phyloP scores from a whole-genome alignment of 1,140 invertebrate species.

The Argopecten irradians region DNA sequence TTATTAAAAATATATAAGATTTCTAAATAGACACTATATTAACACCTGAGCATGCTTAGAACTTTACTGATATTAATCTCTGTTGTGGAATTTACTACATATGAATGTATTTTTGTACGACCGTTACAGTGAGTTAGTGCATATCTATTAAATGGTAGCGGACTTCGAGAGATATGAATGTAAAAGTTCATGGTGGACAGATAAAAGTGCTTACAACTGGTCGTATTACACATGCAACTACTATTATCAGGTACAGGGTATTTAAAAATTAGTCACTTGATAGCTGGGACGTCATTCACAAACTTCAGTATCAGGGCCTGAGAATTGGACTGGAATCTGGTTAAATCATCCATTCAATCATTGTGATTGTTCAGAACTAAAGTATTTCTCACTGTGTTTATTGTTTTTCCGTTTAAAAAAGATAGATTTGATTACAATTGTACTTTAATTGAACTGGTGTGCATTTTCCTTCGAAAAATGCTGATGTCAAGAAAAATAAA shows the following conservation, averaged over 20 bases:
- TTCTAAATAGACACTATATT: background rate
- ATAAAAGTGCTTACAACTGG: background rate
- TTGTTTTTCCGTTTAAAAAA: background rate
- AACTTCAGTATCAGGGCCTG: background rate
- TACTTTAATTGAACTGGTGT: background rate
- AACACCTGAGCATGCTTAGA: background rate
- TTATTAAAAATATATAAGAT: background rate
- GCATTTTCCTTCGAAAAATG: background rate
- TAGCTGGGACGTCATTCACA: background rate
- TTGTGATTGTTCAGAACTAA: background rate
- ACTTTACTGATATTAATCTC: background rate
- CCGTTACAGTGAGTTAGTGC: background rate
- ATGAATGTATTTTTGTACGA: background rate
- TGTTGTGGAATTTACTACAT: background rate
- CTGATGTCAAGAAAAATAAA: background rate
- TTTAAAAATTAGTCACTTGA: background rate
- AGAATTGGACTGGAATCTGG: background rate
- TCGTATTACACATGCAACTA: background rate
- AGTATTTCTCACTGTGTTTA: background rate
- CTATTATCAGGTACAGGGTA: background rate
- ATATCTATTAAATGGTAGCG: background rate
- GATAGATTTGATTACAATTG: background rate
- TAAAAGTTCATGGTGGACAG: background rate
- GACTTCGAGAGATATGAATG: background rate
- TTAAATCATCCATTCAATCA: background rate